phyloP scores from a whole-genome alignment of 1,140 invertebrate species.

The Eueides isabella region DNA sequence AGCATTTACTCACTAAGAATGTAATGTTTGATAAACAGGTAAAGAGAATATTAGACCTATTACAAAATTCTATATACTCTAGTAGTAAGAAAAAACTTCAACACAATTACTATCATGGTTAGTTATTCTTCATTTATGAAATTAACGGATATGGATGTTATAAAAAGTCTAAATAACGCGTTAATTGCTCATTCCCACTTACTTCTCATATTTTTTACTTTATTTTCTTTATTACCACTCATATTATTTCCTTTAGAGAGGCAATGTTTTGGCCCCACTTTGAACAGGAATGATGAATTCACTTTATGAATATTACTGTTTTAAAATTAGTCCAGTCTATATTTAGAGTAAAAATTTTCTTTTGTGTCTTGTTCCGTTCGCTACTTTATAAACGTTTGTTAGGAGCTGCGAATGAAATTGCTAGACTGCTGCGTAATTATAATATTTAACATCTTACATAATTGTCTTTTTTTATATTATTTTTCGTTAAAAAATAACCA shows the following conservation, averaged over 20 bases:
- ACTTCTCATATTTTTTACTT: conserved; percentile 43
- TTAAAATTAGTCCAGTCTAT: conserved; percentile 33
- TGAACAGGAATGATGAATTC: conserved; percentile 19
- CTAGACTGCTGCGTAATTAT: background rate
- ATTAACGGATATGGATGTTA: too few relatives aligned
- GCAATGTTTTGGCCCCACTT: conserved; percentile 40
- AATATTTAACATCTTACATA: background rate
- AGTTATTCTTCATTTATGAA: background rate
- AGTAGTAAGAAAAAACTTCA: too few relatives aligned
- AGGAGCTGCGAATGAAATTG: conserved; percentile 5
- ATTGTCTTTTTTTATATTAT: background rate
- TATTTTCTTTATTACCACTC: conserved; percentile 46
- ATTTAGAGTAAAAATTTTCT: conserved; percentile 22
- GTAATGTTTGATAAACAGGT: too few relatives aligned
- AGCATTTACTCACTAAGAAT: too few relatives aligned
- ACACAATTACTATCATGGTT: too few relatives aligned
- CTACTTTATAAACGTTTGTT: conserved; percentile 16
- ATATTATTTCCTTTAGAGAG: conserved; percentile 56
- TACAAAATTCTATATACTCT: too few relatives aligned
- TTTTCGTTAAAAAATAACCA: too few relatives aligned
- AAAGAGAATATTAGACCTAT: too few relatives aligned
- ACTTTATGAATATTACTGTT: conserved; percentile 34
- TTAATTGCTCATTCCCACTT: background rate
- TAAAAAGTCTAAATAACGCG: background rate
- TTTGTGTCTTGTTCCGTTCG: conserved; percentile 11